Base-by-base conservation (phyloP, 2,888 invertebrate species). In the Anoncus sp. region DNA sequence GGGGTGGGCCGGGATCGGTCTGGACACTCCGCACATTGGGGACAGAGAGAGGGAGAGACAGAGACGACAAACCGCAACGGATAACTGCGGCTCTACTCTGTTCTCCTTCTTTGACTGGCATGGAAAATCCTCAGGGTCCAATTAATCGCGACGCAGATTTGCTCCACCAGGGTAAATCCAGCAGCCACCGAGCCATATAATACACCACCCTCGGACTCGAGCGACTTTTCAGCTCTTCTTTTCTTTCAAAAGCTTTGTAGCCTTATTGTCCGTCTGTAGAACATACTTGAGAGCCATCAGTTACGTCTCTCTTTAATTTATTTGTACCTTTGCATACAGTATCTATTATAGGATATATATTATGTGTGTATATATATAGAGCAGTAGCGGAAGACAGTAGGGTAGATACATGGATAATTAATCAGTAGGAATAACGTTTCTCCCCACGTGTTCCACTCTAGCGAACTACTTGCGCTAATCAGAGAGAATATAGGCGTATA, bases 131-230 rank as follows among this genome's bases (percentile, higher is more conserved):
- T 67, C 59, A 9, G 79, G 73, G 81, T 67, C 73, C 77, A 81
- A 81, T 81, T 81, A 81, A 81, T 81, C 62, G 77, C 47, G 62
- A 75, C 65, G 45, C 55, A 62, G 40, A 57, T 60, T 75, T 45
- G 45, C 16, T 57, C 71, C 40, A 53, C 43, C 16, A 43, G 18
- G 66, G 49, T 57, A 47, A 60, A 65, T 55, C 59, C 70, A 20
- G 45, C 45, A 38, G 51, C 70, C 69, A 62, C 65, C 53, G 55
- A 60, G 55, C 24, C 43, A 49, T 49, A 53, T 75, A 57, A 62
- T 53, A 43, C 35, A 43, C 16, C n/a, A 14, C 49, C 47, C 59
- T 53, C 49, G 31, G 59, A 59, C 59, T 51, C 51, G 35, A 45
- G 24, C 10, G 10, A 9, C 55, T 55, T 22, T 57, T 45, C 53